phyloP scores from a whole-genome alignment of 2,113 vertebrate species.

The Marmota flaviventris region DNA sequence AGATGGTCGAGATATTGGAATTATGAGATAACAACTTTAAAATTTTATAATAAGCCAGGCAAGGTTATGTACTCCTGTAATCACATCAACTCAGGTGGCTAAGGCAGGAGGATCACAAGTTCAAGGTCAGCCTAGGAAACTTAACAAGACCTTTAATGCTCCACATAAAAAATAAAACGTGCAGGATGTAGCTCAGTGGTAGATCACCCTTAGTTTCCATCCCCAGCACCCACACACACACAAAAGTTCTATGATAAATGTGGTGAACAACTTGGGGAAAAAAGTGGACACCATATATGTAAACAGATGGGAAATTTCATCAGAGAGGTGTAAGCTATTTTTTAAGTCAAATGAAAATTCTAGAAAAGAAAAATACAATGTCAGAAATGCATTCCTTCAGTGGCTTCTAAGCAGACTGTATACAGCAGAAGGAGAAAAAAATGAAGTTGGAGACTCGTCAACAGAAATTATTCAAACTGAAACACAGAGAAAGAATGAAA shows the following conservation, averaged over 20 bases:
- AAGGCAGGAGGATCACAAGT: not conserved
- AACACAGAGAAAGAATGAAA: not conserved
- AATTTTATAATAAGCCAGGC: not conserved
- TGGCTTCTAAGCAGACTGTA: not conserved
- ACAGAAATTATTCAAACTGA: not conserved
- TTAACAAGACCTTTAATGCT: not conserved
- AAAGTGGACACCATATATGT: not conserved
- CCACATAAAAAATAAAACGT: not conserved
- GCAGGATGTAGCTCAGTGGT: not conserved
- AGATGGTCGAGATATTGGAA: not conserved
- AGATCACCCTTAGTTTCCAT: not conserved
- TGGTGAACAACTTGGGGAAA: not conserved
- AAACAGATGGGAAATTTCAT: conserved; percentile 25
- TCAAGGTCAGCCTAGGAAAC: not conserved
- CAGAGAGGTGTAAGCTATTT: not conserved
- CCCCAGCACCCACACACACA: not conserved
- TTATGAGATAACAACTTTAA: not conserved
- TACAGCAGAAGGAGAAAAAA: not conserved
- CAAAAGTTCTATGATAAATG: conserved; percentile 16
- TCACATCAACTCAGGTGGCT: not conserved
- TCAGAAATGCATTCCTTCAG: not conserved
- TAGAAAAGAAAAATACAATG: not conserved
- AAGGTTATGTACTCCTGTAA: not conserved
- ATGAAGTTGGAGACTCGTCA: not conserved
- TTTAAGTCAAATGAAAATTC: conserved; percentile 30